A percentile compares a stretch with the other conserved stretches of the same genome.
Evolutionary conservation across 2,797 vertebrate genomes (phyloP).

Genomic region (Hoplostethus mediterraneus): DNA sequence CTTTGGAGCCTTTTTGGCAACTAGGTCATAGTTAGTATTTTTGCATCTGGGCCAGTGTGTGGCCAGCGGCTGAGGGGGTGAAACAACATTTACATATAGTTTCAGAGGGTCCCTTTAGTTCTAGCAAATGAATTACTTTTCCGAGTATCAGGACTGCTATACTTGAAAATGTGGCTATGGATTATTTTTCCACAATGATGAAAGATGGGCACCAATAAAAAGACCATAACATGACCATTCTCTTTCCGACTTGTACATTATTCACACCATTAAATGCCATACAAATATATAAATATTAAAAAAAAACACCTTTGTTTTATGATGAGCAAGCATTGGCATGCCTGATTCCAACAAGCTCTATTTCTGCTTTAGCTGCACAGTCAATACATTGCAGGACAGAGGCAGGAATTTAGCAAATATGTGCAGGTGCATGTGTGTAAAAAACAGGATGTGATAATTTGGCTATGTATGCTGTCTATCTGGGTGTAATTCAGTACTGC

Average conservation of each 20-base stretch:
- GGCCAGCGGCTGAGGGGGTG: slow-evolving; percentile 32
- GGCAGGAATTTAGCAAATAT: slow-evolving; percentile 49
- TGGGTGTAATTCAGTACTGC: slow-evolving; percentile 34
- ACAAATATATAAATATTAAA: slow-evolving; percentile 89
- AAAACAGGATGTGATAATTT: slow-evolving; percentile 40
- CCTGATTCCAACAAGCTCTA: slow-evolving; percentile 69
- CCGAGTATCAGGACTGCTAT: slow-evolving; percentile 42
- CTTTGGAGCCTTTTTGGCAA: slow-evolving; percentile 32
- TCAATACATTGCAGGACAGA: slow-evolving; percentile 50
- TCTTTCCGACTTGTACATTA: slow-evolving; percentile 74
- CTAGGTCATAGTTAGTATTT: slow-evolving; percentile 2
- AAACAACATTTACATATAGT: slow-evolving; percentile 37
- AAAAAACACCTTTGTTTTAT: slow-evolving; percentile 75
- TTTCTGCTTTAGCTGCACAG: slow-evolving; percentile 63
- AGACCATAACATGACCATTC: slow-evolving; percentile 58
- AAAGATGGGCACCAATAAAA: slow-evolving; percentile 54
- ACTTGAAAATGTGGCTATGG: slow-evolving; percentile 43
- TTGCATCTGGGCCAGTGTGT: slow-evolving; percentile 1
- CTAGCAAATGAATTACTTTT: slow-evolving; percentile 24
- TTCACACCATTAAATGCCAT: slow-evolving; percentile 80
- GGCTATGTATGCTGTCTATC: slow-evolving; percentile 42
- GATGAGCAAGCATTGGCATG: slow-evolving; percentile 78
- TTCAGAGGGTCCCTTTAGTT: slow-evolving; percentile 52
- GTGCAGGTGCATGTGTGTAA: slow-evolving; percentile 27
- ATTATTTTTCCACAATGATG: slow-evolving; percentile 31